Base-by-base conservation (phyloP, 2,888 invertebrate species). In the Rambutsinella grinnellia region DNA sequence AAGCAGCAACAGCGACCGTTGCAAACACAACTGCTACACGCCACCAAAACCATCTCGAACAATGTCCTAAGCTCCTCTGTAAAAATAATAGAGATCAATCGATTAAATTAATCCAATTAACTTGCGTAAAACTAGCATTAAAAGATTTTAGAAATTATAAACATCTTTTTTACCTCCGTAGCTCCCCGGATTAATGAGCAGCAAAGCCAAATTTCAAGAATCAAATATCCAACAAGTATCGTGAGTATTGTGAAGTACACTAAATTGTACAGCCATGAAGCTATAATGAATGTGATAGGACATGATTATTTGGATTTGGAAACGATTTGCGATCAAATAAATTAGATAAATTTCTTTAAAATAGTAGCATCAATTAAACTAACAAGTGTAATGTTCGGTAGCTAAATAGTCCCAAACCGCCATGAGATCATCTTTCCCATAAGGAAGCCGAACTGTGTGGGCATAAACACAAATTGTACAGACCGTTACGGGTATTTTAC, bases 1-100 rank as follows among this genome's bases (percentile, higher is more conserved):
- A 53, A 1, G 71, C 51, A 17, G 77, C 58, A 2, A 79, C 56
- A 6, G 58, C 21, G 2, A 53, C 44, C 19, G 76, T 74, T 26
- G 60, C 49, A 3, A 74, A 13, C 15, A 79, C 36, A 5, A 77
- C 46, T 8, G 24, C 36, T 1, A 75, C 47, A 23, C 79, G 28
- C 79, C 79, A 79, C 69, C 77, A 79, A 57, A 79, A 77, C 77
- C 77, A 79, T 28, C 70, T 74, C 26, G 61, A 61, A 58, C 79
- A 79, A 46, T 74, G 67, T 3, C 53, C 61, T 1, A 68, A 27
- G 56, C 67, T 74, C 51, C 68, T 60, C 79, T 79, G 61, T 28
- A 68, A 66, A 27, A 8, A 51, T 21, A n/a, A 26, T n/a, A 15
- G 57, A 56, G 19, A 66, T 54, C 36, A 66, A 56, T 27, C n/a